Evolutionary conservation across 1,140 invertebrate species (phyloP).

Genomic region (Drosophila mayri): DNA sequence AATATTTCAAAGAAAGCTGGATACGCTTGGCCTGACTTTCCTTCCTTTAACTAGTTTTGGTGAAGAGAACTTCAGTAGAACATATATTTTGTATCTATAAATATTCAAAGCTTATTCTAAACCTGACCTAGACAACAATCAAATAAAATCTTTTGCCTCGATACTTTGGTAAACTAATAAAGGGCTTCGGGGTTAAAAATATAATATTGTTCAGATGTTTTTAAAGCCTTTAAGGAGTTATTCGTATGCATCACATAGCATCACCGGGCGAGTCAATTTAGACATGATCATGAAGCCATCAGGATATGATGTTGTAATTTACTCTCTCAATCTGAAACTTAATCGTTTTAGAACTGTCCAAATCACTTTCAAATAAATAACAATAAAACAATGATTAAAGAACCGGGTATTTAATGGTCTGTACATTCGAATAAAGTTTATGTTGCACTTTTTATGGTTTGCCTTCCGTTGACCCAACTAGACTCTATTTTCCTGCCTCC

Average conservation of each 20-base stretch:
- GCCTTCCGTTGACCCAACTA: slow-evolving; percentile 9
- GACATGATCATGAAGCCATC: neutral
- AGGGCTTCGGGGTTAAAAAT: too few relatives aligned
- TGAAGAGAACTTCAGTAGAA: neutral
- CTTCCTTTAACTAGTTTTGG: neutral
- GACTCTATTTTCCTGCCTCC: slow-evolving; percentile 16
- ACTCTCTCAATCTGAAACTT: neutral
- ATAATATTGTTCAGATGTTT: neutral
- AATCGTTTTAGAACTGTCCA: neutral
- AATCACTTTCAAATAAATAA: neutral
- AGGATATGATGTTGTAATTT: neutral
- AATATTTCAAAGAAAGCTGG: neutral
- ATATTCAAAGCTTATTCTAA: neutral
- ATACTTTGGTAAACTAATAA: neutral
- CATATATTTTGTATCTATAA: neutral
- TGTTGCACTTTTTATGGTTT: neutral
- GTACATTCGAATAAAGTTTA: too few relatives aligned
- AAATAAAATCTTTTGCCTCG: neutral
- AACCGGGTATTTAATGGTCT: neutral
- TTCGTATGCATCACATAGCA: neutral
- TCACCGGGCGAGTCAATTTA: neutral
- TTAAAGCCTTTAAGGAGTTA: too few relatives aligned
- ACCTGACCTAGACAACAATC: slow-evolving; percentile 52
- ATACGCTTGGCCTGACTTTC: too few relatives aligned
- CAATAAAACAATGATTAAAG: neutral